These are phyloP conservation scores for Fabriciana adippe DNA, from an alignment of 2,888 invertebrate species.

Conservation along the genomic window DNA sequence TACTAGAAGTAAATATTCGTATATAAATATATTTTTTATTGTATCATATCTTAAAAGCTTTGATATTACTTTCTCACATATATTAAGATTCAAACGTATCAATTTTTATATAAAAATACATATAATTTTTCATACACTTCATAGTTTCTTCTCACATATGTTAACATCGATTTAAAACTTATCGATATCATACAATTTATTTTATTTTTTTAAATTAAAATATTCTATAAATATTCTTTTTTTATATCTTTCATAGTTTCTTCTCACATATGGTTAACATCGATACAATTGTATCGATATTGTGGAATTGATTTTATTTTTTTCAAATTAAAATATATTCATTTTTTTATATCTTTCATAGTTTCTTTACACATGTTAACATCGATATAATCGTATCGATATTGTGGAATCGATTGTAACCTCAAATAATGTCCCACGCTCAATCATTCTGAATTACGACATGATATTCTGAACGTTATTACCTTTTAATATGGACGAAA, in stretches of 20 bases:
- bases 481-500: slow-evolving; percentile 12
- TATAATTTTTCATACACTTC: no score
- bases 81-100: no score
- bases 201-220: not conserved
- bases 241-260: not conserved
- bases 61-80: no score
- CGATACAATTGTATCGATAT: slow-evolving; percentile 1
- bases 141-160: not conserved
- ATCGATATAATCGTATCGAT: slow-evolving; percentile 8
- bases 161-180: slow-evolving; percentile 3
- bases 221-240: no score
- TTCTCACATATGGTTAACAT: slow-evolving; percentile 1
- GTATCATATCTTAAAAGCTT: no score
- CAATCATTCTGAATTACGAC: not conserved
- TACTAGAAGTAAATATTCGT: no score
- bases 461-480: slow-evolving; percentile 6
- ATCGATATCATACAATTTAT: slow-evolving; percentile 7
- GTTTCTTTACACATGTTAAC: not conserved
- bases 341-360: no score
- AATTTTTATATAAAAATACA: no score
- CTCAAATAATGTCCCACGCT: not conserved
- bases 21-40: no score
- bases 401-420: slow-evolving; percentile 1
- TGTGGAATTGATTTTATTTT: not conserved
- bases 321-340: no score